Percentiles rank a stretch among this genome's conserved stretches.
These are phyloP conservation scores for Leptocoma aspasia DNA, from an alignment of 2,113 vertebrate genomes.

Conservation along the genomic window DNA sequence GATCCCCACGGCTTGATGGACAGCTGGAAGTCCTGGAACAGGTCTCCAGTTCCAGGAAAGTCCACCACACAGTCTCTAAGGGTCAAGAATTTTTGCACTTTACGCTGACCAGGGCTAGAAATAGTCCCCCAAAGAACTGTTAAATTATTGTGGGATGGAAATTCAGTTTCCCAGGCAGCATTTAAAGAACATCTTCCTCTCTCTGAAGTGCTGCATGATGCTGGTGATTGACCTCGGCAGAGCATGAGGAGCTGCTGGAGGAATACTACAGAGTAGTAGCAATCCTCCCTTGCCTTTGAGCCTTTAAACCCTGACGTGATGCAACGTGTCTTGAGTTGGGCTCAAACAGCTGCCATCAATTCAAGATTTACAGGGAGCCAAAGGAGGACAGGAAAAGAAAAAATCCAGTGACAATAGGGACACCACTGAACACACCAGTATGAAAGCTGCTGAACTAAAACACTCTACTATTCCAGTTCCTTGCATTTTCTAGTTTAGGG, in stretches of 20 bases:
- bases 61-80: neutral
- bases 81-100: neutral
- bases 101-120: neutral
- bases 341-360: slow-evolving; percentile 59
- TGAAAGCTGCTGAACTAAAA: slow-evolving; percentile 37
- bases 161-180: neutral
- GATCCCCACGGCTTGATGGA: neutral
- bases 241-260: slow-evolving; percentile 50
- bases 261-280: slow-evolving; percentile 40
- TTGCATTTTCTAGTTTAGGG: slow-evolving; percentile 37
- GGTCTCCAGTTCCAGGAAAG: neutral
- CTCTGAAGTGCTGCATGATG: slow-evolving; percentile 29
- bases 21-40: neutral
- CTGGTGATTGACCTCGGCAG: slow-evolving; percentile 43
- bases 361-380: slow-evolving; percentile 55
- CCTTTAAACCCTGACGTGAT: slow-evolving; percentile 47
- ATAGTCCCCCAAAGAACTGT: neutral
- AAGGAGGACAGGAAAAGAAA: slow-evolving; percentile 26
- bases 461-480: slow-evolving; percentile 17
- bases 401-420: slow-evolving; percentile 45
- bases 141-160: neutral
- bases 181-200: slow-evolving; percentile 18
- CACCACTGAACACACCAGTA: slow-evolving; percentile 1
- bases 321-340: slow-evolving; percentile 44
- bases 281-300: slow-evolving; percentile 54